Evolutionary conservation across 2,797 vertebrate species (phyloP), one percentile per base, ranked within the genome.

Genomic region (Jordanella pulchra): DNA sequence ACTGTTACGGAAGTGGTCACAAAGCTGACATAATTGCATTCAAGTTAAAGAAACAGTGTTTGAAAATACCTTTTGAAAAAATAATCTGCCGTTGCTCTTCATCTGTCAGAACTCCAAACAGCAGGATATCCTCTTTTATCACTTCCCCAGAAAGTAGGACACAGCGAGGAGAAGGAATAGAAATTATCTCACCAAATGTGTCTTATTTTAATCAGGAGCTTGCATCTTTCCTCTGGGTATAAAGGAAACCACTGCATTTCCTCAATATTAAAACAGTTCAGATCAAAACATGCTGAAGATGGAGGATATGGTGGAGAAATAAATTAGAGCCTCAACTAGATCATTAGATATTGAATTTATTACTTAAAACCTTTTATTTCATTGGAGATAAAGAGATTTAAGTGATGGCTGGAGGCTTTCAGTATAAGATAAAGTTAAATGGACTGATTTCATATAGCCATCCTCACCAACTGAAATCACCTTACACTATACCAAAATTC

Each of bases 71-170:
- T 7, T 14, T 13, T 7, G 47, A 9, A 30, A 42, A 67, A 32
- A 35, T 30, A 17, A 50, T 65, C 47, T n/a, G 28, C 23, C 10
- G 11, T 44, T 17, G 51, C 60, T 55, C 39, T 55, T 69, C 56
- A 67, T 3, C 64, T 69, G 80, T 87, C 76, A 75, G 64, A 27
- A 66, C 54, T 12, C 30, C 45, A 51, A 77, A 75, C 72, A 76
- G 32, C 54, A 58, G 53, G 30, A 65, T 56, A 23, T 5, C 5
- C 48, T 32, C 48, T 0, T 4, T 21, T 74, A 83, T 79, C 63
- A 30, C 32, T 78, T 78, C 76, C 53, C n/a, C 77, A 54, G 55
- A 56, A 86, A 82, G 75, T 72, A 71, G 77, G 70, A 65, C 63
- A n/a, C 71, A n/a, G 58, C 0, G 17, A 61, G 61, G 27, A 32